Base-by-base conservation (phyloP, 2,113 vertebrate genomes). In the Conger conger region DNA sequence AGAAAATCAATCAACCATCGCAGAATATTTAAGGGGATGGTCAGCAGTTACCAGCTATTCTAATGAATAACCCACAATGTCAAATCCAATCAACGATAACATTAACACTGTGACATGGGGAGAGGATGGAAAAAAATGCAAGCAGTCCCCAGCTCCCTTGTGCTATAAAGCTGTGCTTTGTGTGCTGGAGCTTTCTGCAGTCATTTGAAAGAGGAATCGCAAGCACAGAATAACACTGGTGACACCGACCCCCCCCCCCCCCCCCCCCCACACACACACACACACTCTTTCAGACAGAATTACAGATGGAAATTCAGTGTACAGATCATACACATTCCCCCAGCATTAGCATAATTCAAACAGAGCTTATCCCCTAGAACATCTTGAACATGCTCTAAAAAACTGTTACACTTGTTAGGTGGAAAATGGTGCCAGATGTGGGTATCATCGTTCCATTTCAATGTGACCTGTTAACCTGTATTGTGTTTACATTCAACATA, bases 301-400 rank as follows among this genome's bases (percentile, higher is more conserved):
- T 80, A 53, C 40, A 86, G 50, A 81, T 77, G 40, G 73, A 45
- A 37, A 15, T n/a, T 3, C 40, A 45, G 38, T n/a, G 79, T 57
- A 83, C 50, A 57, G 57, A 78, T 78, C n/a, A 82, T 40, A 38
- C 17, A 13, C 45, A 50, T 27, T 82, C 33, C 15, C 54, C 20
- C 35, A 40, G 36, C 76, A 78, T 82, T 54, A 40, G 45, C 80
- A 60, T 78, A 73, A 86, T 82, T 86, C 82, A 63, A 82, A 86
- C 68, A 42, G 80, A 30, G 17, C 60, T 82, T 68, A 82, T 82
- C 63, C 60, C 42, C 20, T 40, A 80, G 50, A 85, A 38, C 38
- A 85, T 85, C 79, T 85, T 35, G 73, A 76, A 81, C 80, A 79
- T 16, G 23, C 16, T 54, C 42, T 54, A 82, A 82, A 36, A 73